Conservation (phyloP, 2,113 vertebrate genomes). For the Grammomys dolichurus region DNA sequence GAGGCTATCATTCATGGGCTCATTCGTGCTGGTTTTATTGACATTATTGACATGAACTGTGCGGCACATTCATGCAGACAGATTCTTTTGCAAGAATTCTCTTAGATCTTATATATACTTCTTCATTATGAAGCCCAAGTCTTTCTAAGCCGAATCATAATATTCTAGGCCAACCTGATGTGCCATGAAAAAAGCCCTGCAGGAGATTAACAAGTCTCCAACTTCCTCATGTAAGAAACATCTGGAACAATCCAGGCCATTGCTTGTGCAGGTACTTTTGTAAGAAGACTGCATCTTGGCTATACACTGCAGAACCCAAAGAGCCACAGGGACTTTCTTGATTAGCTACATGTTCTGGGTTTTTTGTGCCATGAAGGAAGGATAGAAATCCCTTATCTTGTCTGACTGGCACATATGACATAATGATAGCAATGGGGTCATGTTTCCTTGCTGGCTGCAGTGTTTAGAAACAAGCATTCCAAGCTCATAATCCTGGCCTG, state of each 20-base stretch:
- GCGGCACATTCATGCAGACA: neutral
- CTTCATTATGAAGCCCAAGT: neutral
- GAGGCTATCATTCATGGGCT: neutral
- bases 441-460: neutral
- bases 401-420: neutral
- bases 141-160: neutral
- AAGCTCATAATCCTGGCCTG: neutral
- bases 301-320: too few relatives aligned
- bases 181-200: neutral
- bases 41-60: neutral
- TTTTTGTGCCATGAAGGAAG: neutral
- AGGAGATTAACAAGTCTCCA: neutral
- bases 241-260: neutral
- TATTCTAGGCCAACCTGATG: neutral
- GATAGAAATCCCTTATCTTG: neutral
- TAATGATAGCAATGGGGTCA: accelerated
- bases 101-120: neutral
- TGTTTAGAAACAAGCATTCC: neutral
- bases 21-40: constrained; percentile 2
- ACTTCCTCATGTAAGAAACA: neutral
- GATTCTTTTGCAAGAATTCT: neutral
- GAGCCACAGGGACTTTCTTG: neutral
- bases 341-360: neutral
- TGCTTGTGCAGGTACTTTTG: neutral
- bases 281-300: neutral